Evolutionary conservation across 2,797 vertebrate genomes (phyloP).

Genomic region (Cossypha caffra): DNA sequence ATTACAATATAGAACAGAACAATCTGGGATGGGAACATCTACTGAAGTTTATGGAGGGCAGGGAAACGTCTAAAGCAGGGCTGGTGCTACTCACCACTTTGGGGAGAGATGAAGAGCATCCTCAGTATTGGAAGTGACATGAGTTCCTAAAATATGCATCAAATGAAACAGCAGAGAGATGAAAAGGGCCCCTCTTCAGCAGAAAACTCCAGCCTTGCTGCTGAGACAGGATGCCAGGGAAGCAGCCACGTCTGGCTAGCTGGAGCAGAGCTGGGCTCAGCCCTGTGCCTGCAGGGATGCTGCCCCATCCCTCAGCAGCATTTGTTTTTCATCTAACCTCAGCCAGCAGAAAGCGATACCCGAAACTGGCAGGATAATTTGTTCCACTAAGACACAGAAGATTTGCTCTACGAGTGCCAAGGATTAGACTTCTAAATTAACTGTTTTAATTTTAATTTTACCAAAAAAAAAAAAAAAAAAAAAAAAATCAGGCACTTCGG

Average conservation of each 20-base stretch:
- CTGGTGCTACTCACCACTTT: background rate
- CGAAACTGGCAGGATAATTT: background rate
- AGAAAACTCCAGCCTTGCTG: background rate
- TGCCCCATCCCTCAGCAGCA: background rate
- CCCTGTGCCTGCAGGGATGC: background rate
- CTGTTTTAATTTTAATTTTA: background rate
- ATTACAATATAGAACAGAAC: background rate
- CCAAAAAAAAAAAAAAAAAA: background rate
- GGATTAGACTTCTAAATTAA: background rate
- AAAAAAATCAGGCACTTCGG: background rate
- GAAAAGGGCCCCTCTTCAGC: background rate
- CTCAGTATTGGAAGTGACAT: background rate
- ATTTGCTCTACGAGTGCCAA: background rate
- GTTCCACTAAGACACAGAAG: constrained; percentile 9
- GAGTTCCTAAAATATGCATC: constrained; percentile 41
- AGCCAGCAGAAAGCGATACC: background rate
- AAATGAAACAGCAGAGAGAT: background rate
- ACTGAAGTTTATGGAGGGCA: background rate
- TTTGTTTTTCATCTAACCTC: constrained; percentile 13
- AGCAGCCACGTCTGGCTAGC: background rate
- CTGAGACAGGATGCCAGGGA: background rate
- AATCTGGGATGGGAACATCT: background rate
- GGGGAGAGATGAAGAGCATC: background rate
- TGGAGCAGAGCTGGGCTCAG: background rate
- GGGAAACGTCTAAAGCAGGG: background rate